A percentile compares a stretch with the other conserved stretches of the same genome.
Conservation (phyloP, 1,140 invertebrate genomes). For the Himalopsyche phryganea region DNA sequence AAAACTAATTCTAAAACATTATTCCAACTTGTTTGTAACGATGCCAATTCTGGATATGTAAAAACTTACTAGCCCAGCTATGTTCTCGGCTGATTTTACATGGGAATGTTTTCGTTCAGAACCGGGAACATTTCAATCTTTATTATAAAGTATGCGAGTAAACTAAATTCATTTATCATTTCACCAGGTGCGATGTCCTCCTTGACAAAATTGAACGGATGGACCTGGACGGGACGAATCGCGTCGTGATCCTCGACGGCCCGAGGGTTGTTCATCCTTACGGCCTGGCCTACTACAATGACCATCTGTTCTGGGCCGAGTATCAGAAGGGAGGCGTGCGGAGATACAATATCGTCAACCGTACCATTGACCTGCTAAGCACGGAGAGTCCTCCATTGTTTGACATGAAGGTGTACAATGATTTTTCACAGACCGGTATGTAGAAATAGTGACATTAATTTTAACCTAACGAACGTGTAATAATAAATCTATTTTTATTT, state of each 20-base stretch:
- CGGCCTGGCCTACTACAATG: conserved; percentile 63
- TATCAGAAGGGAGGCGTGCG: conserved; percentile 58
- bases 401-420: conserved; percentile 62
- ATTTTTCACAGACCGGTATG: conserved; percentile 50
- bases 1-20: no score
- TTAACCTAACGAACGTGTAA: no score
- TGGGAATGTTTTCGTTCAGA: no score
- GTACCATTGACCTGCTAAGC: conserved; percentile 43
- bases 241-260: conserved; percentile 53
- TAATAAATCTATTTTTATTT: no score
- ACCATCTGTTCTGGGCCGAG: conserved; percentile 71
- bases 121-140: no score
- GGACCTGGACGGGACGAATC: conserved; percentile 65
- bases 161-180: conserved; percentile 12
- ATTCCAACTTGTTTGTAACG: no score
- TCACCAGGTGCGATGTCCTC: conserved; percentile 62
- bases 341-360: conserved; percentile 46
- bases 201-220: conserved; percentile 73
- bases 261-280: conserved; percentile 65
- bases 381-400: conserved; percentile 57
- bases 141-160: no score
- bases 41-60: no score
- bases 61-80: no score
- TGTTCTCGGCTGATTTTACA: no score
- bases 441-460: no score